Evolutionary conservation across 2,113 vertebrate species (phyloP), one percentile per base, ranked within the genome.

Genomic region (Serinus canaria): DNA sequence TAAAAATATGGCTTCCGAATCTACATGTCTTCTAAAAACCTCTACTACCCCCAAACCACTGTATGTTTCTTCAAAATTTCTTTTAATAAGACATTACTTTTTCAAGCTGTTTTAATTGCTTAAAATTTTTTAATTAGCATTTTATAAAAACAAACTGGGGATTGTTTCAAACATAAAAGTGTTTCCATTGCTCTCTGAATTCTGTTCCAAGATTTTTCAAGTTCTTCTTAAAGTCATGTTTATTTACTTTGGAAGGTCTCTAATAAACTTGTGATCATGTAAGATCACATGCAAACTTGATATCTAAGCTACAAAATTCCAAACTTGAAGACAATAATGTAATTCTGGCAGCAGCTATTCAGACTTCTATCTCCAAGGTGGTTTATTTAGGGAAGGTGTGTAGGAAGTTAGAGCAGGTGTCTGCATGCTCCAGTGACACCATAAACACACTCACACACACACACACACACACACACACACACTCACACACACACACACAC

Each of bases 181-280:
- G 4, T 59, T 79, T 56, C 63, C 28, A 67, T 46, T 79, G 30
- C 35, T 85, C 24, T 62, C 58, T 46, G 52, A 70, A 46, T 74
- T 83, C 33, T 55, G 23, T 47, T 86, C n/a, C 64, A 86, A 81
- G 63, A n/a, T 52, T 88, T 91, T 89, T 77, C 20, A 49, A 53
- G 21, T 43, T 27, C 37, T 83, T 58, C 46, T 2, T 17, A 63
- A 89, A 62, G 13, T n/a, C 75, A 21, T 37, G 28, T 66, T 81
- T 52, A 86, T 86, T 88, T 76, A 86, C 23, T 63, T 77, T 11
- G 22, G 12, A 60, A 91, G 9, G 56, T 81, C 82, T 70, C n/a
- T 47, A 66, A 87, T 49, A 66, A 87, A 81, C 17, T 64, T 77
- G 22, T 47, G 14, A 87, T 83, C 83, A 69, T 6, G 0, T 30